Evolutionary conservation across 2,113 vertebrate genomes (phyloP), one percentile per base, ranked within the genome.

Genomic region (Conger conger): DNA sequence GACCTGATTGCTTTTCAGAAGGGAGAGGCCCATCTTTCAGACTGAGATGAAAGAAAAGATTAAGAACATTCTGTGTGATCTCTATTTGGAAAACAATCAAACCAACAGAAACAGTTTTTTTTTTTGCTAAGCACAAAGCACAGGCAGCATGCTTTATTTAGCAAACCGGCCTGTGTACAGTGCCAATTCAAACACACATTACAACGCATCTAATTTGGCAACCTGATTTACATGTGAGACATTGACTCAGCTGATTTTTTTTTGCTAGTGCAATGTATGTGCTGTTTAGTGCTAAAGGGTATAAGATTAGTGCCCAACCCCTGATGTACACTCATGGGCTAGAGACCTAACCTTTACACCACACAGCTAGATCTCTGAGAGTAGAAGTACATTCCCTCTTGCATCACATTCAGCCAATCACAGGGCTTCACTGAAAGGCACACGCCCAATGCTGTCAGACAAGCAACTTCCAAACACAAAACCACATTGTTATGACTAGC

Each of bases 401-500:
- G 18, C 2, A 80, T 82, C 63, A 81, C 17, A 57, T 63, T 63
- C 57, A 40, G 45, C 84, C 87, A 89, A 87, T 82, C n/a, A 38
- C 42, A 27, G 1, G n/a, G 6, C 79, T 76, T 35, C 20, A 77
- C 5, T 42, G 60, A 78, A 73, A 77, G 45, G 81, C 63, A 87
- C 87, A 87, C 36, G 16, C 73, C 50, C 82, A 85, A 42, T 79
- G 76, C 81, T 42, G 83, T 87, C 79, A 87, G 50, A 63, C 63
- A 83, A 81, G 37, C 3, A 54, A 82, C 63, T 84, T 80, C 80
- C 84, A 87, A 86, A 76, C 63, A 85, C 82, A 86, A 86, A 83
- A 83, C 88, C 88, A 86, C 83, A 57, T 42, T 88, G 85, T 83
- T 88, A 87, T 86, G 85, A 86, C 87, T 87, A 85, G 86, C 80